Evolutionary conservation across 2,888 invertebrate species (phyloP).

Genomic region (Cosmia pyralina): DNA sequence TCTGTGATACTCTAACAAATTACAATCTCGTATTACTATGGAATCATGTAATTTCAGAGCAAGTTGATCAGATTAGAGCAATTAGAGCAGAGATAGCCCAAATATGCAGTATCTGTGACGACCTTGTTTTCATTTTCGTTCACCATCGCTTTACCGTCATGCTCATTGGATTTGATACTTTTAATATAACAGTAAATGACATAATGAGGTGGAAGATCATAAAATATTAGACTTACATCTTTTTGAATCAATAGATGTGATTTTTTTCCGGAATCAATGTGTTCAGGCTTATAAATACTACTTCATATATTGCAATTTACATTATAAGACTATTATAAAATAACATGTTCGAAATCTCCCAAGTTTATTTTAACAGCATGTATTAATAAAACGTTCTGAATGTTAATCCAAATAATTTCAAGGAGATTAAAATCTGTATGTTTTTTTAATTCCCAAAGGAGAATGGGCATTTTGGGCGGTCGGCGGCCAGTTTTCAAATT

Average conservation of each 20-base stretch:
- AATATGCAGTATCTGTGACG: slow-evolving; percentile 85
- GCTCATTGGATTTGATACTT: slow-evolving; percentile 67
- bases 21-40: slow-evolving; percentile 24
- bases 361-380: slow-evolving; percentile 24
- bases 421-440: slow-evolving; percentile 62
- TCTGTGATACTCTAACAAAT: slow-evolving; percentile 21
- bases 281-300: not conserved
- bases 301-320: not conserved
- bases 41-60: slow-evolving; percentile 47
- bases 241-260: not conserved
- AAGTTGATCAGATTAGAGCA: slow-evolving; percentile 68
- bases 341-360: slow-evolving; percentile 13
- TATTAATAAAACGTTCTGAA: slow-evolving; percentile 53
- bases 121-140: slow-evolving; percentile 89
- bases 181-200: slow-evolving; percentile 70
- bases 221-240: not conserved
- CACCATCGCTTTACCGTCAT: slow-evolving; percentile 69
- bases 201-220: slow-evolving; percentile 65
- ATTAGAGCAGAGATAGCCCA: slow-evolving; percentile 76
- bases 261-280: not conserved
- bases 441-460: slow-evolving; percentile 68
- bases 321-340: slow-evolving; percentile 15
- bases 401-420: slow-evolving; percentile 67
- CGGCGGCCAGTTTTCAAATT: too few species aligned
- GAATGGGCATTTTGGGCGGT: too few species aligned